Evolutionary conservation across 2,797 vertebrate species (phyloP).

Genomic region (Pyrocephalus nanus): DNA sequence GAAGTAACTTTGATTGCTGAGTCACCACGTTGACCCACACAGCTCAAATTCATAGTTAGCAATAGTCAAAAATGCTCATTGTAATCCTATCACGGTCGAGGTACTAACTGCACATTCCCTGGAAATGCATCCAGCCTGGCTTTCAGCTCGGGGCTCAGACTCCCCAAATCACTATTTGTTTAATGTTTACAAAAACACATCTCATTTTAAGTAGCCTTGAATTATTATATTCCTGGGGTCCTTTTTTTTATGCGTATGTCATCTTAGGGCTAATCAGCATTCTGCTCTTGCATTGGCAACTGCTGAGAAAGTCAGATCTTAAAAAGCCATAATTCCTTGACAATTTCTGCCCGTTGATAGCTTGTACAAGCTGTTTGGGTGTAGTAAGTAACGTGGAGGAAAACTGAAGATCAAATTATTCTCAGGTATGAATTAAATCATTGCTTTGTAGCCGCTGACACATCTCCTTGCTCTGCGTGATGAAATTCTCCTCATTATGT

Average conservation of each 20-base stretch:
- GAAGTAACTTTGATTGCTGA: slow-evolving; percentile 52
- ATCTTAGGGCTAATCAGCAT: slow-evolving; percentile 60
- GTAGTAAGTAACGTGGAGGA: background rate
- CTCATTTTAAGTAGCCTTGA: slow-evolving; percentile 31
- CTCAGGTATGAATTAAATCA: slow-evolving; percentile 33
- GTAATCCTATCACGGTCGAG: background rate
- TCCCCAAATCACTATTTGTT: background rate
- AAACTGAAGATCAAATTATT: slow-evolving; percentile 46
- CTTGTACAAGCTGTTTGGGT: slow-evolving; percentile 10
- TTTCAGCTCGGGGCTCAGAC: background rate
- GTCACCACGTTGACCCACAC: slow-evolving; percentile 41
- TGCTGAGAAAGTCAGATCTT: slow-evolving; percentile 66
- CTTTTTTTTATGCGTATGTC: slow-evolving; percentile 8
- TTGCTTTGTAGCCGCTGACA: background rate
- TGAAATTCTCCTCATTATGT: background rate
- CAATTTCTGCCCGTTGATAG: slow-evolving; percentile 26
- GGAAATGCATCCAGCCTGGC: background rate
- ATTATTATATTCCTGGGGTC: slow-evolving; percentile 27
- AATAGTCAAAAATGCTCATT: slow-evolving; percentile 17
- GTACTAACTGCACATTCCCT: background rate
- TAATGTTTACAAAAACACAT: slow-evolving; percentile 11
- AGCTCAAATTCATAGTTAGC: slow-evolving; percentile 16
- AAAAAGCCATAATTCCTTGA: slow-evolving; percentile 53
- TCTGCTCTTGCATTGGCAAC: slow-evolving; percentile 43
- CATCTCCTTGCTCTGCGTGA: background rate